Conservation (phyloP, 2,888 invertebrate species). For the Dryococelus australis region DNA sequence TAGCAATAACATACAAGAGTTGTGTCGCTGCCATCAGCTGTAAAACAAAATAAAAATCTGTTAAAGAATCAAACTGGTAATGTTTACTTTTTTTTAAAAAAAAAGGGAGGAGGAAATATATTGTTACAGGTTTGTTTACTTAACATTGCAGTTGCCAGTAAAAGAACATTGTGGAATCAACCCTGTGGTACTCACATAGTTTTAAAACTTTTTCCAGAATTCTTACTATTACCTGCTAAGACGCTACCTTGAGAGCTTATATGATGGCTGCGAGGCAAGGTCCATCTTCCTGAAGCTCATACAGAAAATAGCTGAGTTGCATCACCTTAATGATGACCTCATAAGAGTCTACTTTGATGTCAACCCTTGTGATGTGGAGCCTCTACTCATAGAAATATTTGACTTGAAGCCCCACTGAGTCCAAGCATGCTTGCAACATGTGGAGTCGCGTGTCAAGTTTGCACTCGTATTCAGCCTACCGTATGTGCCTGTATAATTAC, state of each 20-base stretch:
- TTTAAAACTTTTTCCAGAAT: constrained; percentile 65
- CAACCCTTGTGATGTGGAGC: constrained; percentile 90
- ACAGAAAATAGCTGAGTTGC: constrained; percentile 89
- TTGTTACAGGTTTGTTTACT: no score
- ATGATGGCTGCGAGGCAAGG: constrained; percentile 85
- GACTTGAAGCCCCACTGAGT: constrained; percentile 73
- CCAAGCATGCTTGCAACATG: neutral
- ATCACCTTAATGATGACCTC: constrained; percentile 88
- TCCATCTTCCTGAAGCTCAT: constrained; percentile 87
- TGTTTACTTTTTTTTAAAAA: no score
- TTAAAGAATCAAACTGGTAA: no score
- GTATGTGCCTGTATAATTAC: neutral
- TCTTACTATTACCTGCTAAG: constrained; percentile 89
- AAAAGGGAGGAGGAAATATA: no score
- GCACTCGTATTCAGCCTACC: neutral
- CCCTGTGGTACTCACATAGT: no score
- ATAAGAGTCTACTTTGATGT: constrained; percentile 91
- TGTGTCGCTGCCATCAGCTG: no score
- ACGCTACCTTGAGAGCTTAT: constrained; percentile 83
- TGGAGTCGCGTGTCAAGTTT: no score
- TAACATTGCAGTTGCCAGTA: no score
- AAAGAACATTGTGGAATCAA: no score
- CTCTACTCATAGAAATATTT: constrained; percentile 92
- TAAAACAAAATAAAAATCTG: no score
- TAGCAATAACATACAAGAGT: no score